Conservation (phyloP, 2,888 invertebrate species). For the Epicampocera succincta region DNA sequence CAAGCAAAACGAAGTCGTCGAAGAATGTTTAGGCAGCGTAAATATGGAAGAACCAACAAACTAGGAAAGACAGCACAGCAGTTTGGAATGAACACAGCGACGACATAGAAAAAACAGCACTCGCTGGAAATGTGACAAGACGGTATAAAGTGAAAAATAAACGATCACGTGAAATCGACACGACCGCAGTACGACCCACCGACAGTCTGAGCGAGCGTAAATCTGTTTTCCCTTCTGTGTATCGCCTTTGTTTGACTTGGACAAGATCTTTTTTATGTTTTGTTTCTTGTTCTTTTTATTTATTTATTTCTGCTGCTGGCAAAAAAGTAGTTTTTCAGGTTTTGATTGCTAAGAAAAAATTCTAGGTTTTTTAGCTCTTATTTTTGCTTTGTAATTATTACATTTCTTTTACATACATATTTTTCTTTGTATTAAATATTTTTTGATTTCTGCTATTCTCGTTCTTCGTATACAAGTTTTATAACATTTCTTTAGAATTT, state of each 20-base stretch:
- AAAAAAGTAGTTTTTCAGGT: constrained; percentile 79
- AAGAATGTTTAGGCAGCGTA: constrained; percentile 30
- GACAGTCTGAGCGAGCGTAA: constrained; percentile 38
- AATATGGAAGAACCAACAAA: constrained; percentile 37
- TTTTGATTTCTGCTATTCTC: constrained; percentile 38
- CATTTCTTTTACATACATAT: constrained; percentile 10
- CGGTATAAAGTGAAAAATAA: constrained; percentile 7
- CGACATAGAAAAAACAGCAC: constrained; percentile 33
- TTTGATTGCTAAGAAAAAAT: constrained; percentile 71
- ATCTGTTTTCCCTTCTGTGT: constrained; percentile 55
- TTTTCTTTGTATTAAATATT: constrained; percentile 4
- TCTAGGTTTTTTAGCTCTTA: constrained; percentile 69
- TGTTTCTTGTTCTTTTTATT: constrained; percentile 62
- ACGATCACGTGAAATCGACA: constrained; percentile 48
- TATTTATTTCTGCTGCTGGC: constrained; percentile 58
- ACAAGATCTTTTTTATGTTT: constrained; percentile 48
- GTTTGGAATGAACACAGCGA: constrained; percentile 44
- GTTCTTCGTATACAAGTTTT: constrained; percentile 41
- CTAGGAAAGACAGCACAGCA: constrained; percentile 45
- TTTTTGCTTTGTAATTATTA: constrained; percentile 57
- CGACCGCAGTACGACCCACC: constrained; percentile 58
- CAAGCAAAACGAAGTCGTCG: constrained; percentile 29
- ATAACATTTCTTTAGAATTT: constrained; percentile 58
- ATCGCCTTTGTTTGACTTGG: constrained; percentile 3
- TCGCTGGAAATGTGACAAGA: constrained; percentile 60